phyloP scores from a whole-genome alignment of 2,113 vertebrate genomes.

The Apteryx mantelli region DNA sequence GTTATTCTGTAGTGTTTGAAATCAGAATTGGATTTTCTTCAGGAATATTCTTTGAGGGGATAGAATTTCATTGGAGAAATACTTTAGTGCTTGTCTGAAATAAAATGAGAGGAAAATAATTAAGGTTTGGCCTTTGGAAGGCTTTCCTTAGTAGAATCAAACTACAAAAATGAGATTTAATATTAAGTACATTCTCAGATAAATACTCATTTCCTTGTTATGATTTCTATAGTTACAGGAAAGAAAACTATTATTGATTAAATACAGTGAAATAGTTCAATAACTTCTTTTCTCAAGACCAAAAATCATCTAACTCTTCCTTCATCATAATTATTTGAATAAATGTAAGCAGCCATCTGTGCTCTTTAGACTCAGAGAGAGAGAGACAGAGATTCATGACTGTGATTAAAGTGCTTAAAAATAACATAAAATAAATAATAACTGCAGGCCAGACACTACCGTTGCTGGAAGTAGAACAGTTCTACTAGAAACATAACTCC shows the following conservation, averaged over 20 bases:
- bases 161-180: neutral
- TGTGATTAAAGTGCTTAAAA: neutral
- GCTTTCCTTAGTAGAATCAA: neutral
- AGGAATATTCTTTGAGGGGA: neutral
- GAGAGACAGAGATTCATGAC: neutral
- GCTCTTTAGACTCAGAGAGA: neutral
- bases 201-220: neutral
- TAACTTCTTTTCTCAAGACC: neutral
- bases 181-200: neutral
- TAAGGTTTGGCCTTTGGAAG: neutral
- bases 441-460: neutral
- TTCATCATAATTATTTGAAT: neutral
- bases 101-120: neutral
- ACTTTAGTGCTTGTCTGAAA: neutral
- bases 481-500: neutral
- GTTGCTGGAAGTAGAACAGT: neutral
- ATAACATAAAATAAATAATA: neutral
- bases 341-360: neutral
- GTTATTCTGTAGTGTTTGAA: neutral
- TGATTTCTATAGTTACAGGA: neutral
- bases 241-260: constrained; percentile 6
- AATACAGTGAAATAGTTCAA: neutral
- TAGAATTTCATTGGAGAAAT: neutral
- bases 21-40: neutral
- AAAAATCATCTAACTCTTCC: neutral